These are phyloP conservation scores for Brenthis daphne DNA, from an alignment of 2,888 invertebrate species.

Conservation along the genomic window DNA sequence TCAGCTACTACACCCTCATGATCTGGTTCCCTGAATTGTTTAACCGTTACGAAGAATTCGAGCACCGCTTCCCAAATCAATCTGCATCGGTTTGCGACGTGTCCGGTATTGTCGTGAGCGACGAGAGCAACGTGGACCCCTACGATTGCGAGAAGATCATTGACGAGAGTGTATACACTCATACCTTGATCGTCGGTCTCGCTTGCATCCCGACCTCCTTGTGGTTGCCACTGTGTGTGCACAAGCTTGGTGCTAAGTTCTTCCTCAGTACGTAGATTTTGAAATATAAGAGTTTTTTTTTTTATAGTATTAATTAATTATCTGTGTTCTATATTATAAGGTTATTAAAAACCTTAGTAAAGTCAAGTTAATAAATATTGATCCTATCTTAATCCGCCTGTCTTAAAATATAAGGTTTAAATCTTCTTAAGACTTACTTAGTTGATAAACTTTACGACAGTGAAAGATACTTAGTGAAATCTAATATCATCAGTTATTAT, in stretches of 20 bases:
- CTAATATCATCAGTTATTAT: too few relatives aligned
- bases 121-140: constrained; percentile 68
- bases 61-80: constrained; percentile 84
- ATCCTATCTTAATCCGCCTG: too few relatives aligned
- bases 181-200: constrained; percentile 90
- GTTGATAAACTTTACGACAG: too few relatives aligned
- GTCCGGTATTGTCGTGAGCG: constrained; percentile 83
- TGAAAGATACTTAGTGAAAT: too few relatives aligned
- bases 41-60: constrained; percentile 90
- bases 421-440: too few relatives aligned
- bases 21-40: constrained; percentile 96
- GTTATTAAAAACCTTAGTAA: too few relatives aligned
- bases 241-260: constrained; percentile 90
- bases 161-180: constrained; percentile 86
- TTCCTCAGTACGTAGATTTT: constrained; percentile 86
- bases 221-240: constrained; percentile 90
- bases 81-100: constrained; percentile 90
- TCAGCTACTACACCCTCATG: constrained; percentile 94
- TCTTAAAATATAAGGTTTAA: too few relatives aligned
- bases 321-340: neutral
- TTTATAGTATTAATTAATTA: neutral
- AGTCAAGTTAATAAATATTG: too few relatives aligned
- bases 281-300: neutral
- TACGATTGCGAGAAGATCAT: constrained; percentile 85
- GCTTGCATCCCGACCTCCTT: constrained; percentile 91